A percentile compares a stretch with the other conserved stretches of the same genome.
phyloP scores from a whole-genome alignment of 2,888 invertebrate genomes.

The Eugnorisma glareosa region DNA sequence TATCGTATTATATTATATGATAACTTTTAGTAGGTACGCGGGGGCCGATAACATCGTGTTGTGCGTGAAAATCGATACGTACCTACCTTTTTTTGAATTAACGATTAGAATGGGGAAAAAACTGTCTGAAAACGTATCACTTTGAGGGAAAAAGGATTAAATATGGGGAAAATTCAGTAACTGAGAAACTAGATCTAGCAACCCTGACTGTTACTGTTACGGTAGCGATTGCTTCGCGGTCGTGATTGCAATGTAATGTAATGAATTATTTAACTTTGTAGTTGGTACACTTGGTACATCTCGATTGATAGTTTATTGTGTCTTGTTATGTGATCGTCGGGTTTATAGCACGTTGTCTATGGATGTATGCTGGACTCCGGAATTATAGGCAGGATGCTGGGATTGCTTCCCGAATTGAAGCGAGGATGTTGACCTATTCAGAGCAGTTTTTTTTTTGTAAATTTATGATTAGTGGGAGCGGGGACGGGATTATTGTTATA shows the following conservation, averaged over 20 bases:
- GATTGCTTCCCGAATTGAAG: constrained; percentile 7
- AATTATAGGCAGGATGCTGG: not conserved
- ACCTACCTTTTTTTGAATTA: not conserved
- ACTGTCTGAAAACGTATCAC: no score
- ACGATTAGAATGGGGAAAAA: no score
- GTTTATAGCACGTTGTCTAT: constrained; percentile 30
- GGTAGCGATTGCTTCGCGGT: constrained; percentile 42
- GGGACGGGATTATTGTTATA: no score
- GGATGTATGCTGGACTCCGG: not conserved
- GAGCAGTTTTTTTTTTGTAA: no score
- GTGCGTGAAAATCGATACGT: no score
- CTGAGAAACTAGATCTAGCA: not conserved
- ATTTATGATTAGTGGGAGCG: no score
- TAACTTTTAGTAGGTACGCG: no score
- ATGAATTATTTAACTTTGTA: constrained; percentile 60
- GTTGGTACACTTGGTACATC: constrained; percentile 32
- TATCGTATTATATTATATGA: no score
- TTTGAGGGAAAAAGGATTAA: not conserved
- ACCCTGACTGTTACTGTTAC: not conserved
- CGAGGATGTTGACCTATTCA: not conserved
- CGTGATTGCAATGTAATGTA: constrained; percentile 39
- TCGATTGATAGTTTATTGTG: constrained; percentile 52
- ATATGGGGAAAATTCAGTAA: not conserved
- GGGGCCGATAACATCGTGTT: not conserved
- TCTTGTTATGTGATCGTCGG: constrained; percentile 27